Conservation (phyloP, 2,113 vertebrate genomes). For the Acrocephalus kingi region DNA sequence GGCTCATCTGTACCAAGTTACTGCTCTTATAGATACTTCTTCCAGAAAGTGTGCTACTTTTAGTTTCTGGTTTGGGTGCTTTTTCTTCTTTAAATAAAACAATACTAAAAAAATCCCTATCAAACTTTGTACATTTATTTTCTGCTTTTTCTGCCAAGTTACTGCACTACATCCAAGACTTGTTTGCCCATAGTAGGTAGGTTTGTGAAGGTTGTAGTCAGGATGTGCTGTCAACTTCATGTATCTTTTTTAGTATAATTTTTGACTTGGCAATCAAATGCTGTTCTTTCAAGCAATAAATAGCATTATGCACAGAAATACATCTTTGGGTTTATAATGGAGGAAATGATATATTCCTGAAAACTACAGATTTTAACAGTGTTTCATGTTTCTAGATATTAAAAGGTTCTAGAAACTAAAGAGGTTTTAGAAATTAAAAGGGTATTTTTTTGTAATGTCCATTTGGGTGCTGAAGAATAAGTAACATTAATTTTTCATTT, state of each 20-base stretch:
- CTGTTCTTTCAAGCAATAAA: constrained; percentile 3
- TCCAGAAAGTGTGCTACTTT: not conserved
- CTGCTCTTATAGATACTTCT: not conserved
- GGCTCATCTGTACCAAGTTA: not conserved
- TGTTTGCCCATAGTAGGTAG: not conserved
- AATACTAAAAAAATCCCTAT: not conserved
- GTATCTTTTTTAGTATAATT: not conserved
- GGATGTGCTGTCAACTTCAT: constrained; percentile 4
- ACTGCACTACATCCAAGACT: not conserved
- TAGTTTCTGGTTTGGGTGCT: not conserved
- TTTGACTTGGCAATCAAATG: constrained; percentile 19
- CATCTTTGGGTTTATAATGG: not conserved
- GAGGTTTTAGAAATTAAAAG: not conserved
- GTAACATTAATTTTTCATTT: not conserved
- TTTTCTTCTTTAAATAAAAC: not conserved
- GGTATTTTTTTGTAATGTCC: not conserved
- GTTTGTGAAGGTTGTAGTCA: constrained; percentile 3
- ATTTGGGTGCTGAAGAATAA: not conserved
- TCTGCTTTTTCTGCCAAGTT: not conserved
- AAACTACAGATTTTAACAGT: not conserved
- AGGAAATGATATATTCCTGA: not conserved
- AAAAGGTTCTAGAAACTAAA: not conserved
- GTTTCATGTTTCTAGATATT: not conserved
- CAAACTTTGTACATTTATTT: not conserved
- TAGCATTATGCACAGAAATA: not conserved